Evolutionary conservation across 2,888 invertebrate species (phyloP).

Genomic region (Melanargia galathea): DNA sequence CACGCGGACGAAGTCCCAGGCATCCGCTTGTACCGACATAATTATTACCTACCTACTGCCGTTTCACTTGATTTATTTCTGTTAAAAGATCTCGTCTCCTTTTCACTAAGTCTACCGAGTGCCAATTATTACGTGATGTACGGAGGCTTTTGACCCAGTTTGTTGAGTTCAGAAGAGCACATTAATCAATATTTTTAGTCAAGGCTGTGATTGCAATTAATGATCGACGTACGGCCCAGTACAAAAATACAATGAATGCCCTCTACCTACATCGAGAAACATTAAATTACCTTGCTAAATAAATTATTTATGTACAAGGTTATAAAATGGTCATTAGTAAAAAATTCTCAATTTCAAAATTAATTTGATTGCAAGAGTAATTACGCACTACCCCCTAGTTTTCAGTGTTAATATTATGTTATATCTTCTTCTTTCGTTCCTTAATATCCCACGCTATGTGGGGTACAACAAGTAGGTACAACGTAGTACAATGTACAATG

Average conservation of each 20-base stretch:
- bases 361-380: no score
- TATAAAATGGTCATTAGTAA: not conserved
- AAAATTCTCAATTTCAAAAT: no score
- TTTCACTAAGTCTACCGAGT: not conserved
- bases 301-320: conserved; percentile 13
- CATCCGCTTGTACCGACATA: no score
- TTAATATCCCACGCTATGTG: no score
- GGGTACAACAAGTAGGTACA: no score
- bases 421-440: no score
- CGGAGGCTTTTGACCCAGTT: conserved; percentile 20
- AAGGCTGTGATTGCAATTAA: conserved; percentile 20
- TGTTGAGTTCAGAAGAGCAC: conserved; percentile 8
- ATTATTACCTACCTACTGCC: no score
- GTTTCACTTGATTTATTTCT: no score
- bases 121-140: not conserved
- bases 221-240: conserved; percentile 3
- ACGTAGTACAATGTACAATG: no score
- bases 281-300: not conserved
- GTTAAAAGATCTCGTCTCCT: not conserved
- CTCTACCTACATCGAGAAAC: not conserved
- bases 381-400: no score
- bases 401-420: no score
- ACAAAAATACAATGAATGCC: conserved; percentile 12
- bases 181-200: conserved; percentile 26
- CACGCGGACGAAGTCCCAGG: no score